A percentile compares a stretch with the other conserved stretches of the same genome.
Conservation (phyloP, 2,888 invertebrate genomes). For the Exocentrus adspersus region DNA sequence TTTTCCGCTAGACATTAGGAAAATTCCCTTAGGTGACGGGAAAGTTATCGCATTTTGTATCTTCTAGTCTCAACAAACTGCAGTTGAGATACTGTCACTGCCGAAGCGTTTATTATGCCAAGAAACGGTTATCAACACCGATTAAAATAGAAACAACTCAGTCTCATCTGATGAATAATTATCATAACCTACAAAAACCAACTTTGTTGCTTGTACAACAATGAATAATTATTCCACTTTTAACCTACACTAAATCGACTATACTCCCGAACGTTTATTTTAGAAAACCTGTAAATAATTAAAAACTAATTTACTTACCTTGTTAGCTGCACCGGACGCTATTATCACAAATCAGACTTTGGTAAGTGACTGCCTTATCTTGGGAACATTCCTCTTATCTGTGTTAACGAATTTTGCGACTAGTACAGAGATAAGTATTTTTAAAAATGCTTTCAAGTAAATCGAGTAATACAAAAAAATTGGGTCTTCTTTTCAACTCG, state of each 20-base stretch:
- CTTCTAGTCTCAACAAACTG: no score
- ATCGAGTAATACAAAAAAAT: no score
- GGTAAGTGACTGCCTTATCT: constrained; percentile 11
- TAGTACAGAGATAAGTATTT: not conserved
- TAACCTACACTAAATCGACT: no score
- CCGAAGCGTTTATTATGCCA: no score
- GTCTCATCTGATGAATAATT: not conserved
- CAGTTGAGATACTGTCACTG: no score
- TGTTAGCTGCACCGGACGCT: not conserved
- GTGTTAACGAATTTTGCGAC: constrained; percentile 8
- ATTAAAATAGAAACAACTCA: not conserved
- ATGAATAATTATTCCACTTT: not conserved
- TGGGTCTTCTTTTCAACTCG: no score
- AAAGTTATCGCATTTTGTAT: no score
- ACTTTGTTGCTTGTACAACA: not conserved
- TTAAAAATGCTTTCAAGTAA: no score
- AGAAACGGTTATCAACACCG: not conserved
- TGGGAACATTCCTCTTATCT: constrained; percentile 19
- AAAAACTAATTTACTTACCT: constrained; percentile 8
- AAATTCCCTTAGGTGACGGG: no score
- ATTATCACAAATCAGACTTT: constrained; percentile 5
- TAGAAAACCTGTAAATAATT: no score
- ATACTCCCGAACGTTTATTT: no score
- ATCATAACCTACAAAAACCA: not conserved
- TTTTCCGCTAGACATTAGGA: no score